A percentile compares a stretch with the other conserved stretches of the same genome.
phyloP scores from a whole-genome alignment of 2,113 vertebrate species.

The Osmerus mordax region DNA sequence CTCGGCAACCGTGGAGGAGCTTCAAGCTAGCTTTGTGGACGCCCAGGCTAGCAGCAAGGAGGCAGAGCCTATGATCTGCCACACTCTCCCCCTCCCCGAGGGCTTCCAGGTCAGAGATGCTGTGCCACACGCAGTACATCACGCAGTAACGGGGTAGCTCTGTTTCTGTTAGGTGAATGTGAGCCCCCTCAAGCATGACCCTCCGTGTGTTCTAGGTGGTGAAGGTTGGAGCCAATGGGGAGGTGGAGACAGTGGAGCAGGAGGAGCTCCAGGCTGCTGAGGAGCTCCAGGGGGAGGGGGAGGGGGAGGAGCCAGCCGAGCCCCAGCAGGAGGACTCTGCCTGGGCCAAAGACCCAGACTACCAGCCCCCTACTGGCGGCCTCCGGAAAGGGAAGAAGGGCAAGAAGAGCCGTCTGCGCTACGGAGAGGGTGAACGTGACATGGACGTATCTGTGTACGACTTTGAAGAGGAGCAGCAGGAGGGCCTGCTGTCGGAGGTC shows the following conservation, averaged over 20 bases:
- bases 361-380: constrained; percentile 74
- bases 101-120: constrained; percentile 75
- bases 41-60: constrained; percentile 74
- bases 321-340: constrained; percentile 79
- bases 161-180: neutral
- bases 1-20: constrained; percentile 80
- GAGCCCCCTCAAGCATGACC: neutral
- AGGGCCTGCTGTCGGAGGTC: constrained; percentile 84
- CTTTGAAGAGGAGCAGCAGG: constrained; percentile 89
- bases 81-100: constrained; percentile 86
- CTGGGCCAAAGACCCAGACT: constrained; percentile 90
- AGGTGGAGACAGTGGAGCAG: constrained; percentile 89
- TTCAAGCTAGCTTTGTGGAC: constrained; percentile 85
- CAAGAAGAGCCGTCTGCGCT: constrained; percentile 88
- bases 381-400: constrained; percentile 86
- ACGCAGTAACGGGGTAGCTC: neutral
- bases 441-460: constrained; percentile 90
- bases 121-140: neutral
- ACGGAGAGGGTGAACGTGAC: constrained; percentile 86
- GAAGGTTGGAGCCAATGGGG: constrained; percentile 88
- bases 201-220: constrained; percentile 65
- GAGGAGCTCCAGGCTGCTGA: constrained; percentile 40
- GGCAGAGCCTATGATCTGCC: constrained; percentile 87
- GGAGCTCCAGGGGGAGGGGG: constrained; percentile 33
- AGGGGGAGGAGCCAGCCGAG: constrained; percentile 67